Evolutionary conservation across 2,797 vertebrate genomes (phyloP).

Genomic region (Chiroxiphia lanceolata): DNA sequence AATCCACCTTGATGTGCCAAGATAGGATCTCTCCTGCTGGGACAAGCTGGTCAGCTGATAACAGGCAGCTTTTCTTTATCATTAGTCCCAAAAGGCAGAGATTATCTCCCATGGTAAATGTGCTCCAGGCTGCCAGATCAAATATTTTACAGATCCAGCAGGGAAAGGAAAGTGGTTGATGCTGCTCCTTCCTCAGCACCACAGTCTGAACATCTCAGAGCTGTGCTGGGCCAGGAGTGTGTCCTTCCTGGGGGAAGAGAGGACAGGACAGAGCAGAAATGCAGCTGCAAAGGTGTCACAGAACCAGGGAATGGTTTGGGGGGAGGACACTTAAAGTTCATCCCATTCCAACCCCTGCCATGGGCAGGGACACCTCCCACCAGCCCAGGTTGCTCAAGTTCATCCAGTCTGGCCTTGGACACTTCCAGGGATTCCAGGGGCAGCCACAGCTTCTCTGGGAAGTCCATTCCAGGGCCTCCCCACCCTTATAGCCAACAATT

Average conservation of each 20-base stretch:
- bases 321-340: background rate
- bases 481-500: background rate
- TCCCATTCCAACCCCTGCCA: background rate
- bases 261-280: background rate
- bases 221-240: background rate
- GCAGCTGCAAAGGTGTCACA: background rate
- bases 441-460: background rate
- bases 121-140: background rate
- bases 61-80: background rate
- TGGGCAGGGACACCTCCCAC: background rate
- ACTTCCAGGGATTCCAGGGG: background rate
- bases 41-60: background rate
- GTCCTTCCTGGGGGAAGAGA: background rate
- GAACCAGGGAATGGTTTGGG: background rate
- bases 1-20: background rate
- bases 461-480: background rate
- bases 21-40: background rate
- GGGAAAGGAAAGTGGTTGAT: background rate
- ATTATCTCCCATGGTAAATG: background rate
- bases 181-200: background rate
- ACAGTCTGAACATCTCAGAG: background rate
- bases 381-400: background rate
- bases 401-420: background rate
- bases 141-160: background rate
- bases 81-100: background rate